These are phyloP conservation scores for Verasper variegatus DNA, from an alignment of 2,113 vertebrate species.

Conservation along the genomic window DNA sequence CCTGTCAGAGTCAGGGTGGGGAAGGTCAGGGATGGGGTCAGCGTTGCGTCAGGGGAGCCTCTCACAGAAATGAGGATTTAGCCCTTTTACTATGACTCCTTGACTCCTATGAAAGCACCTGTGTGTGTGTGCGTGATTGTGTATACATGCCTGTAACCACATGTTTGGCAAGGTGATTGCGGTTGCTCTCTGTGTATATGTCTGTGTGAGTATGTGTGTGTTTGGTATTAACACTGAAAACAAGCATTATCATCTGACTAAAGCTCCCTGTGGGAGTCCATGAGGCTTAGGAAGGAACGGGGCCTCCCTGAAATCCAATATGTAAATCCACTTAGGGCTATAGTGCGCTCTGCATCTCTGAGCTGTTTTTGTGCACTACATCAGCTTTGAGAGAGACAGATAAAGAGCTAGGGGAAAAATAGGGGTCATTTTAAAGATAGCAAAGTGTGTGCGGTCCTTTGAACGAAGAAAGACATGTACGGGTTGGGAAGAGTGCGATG, in stretches of 20 bases:
- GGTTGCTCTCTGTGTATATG: constrained; percentile 39
- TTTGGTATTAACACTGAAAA: constrained; percentile 80
- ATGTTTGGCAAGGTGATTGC: constrained; percentile 60
- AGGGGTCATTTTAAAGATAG: constrained; percentile 56
- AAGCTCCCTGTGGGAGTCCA: constrained; percentile 78
- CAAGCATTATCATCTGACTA: constrained; percentile 81
- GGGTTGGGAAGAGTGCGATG: constrained; percentile 33
- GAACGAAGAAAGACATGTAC: constrained; percentile 46
- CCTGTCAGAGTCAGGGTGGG: constrained; percentile 74
- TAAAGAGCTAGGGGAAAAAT: constrained; percentile 27
- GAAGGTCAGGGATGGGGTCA: constrained; percentile 75
- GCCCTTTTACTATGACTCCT: constrained; percentile 44
- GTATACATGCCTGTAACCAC: constrained; percentile 50
- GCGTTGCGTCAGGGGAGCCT: constrained; percentile 61
- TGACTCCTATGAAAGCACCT: constrained; percentile 41
- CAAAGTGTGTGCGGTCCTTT: constrained; percentile 29
- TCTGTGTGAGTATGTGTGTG: constrained; percentile 39
- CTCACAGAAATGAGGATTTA: constrained; percentile 73
- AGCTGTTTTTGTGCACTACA: constrained; percentile 56
- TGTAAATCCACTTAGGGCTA: constrained; percentile 82
- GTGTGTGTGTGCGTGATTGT: neutral
- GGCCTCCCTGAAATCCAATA: constrained; percentile 82
- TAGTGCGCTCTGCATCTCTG: constrained; percentile 77
- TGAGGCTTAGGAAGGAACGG: constrained; percentile 73
- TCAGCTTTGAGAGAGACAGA: constrained; percentile 51